Base-by-base conservation (phyloP, 2,888 invertebrate genomes). In the Aromia moschata region DNA sequence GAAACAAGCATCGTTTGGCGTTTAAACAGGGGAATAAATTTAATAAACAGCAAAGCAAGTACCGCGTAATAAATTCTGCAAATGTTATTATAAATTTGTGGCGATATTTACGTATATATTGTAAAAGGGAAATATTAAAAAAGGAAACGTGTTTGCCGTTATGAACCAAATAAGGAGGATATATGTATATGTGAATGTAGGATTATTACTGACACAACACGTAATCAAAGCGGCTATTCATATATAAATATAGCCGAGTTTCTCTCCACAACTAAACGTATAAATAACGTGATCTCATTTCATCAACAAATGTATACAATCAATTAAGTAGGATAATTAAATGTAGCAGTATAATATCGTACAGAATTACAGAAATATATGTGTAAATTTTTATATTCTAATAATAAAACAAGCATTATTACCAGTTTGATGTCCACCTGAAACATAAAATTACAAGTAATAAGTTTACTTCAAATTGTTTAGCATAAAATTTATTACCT, bases 381-480 rank as follows among this genome's bases (percentile, higher is more conserved):
- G 31, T 2, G 17, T 41, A 52, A 31, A 33, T 43, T 49, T 49
- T 46, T 49, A 56, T 56, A 56, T 56, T 56, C 41, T 43, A 62
- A 64, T 57, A 64, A 55, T 66, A 65, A 63, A 62, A 60, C 54
- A 62, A 62, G 25, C 36, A 54, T 56, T 56, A 65, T 68, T 68
- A 68, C 67, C 60, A 56, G 43, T 55, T 44, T 46, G 67, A 62
- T 55, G 65, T 37, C 58, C 60, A 64, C 67, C 67, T 68, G 67
- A 41, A 68, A 68, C 67, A 68, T 65, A 68, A 68, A 65, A 65
- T 60, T 64, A 55, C 62, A 58, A 62, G 52, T 62, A 64, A 60
- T 58, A 58, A 64, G 63, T 63, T 60, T 56, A 56, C 38, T 53
- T 57, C 30, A 31, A 57, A 61, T 57, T 38, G 53, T 61, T 58